phyloP scores from a whole-genome alignment of 2,797 vertebrate species.

The Syngnathus acus region DNA sequence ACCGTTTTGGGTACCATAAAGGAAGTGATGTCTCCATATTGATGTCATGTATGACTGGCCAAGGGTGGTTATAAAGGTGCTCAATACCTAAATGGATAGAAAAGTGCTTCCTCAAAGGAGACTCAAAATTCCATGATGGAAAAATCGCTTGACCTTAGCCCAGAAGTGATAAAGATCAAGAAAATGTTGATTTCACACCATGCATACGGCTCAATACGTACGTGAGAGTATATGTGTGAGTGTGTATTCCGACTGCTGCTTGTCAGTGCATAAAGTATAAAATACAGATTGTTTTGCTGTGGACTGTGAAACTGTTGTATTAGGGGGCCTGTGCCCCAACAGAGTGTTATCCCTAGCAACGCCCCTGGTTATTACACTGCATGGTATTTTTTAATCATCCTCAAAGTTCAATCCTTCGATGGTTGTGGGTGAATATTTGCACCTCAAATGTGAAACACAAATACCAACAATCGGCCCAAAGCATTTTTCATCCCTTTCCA shows the following conservation, averaged over 20 bases:
- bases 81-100: slow-evolving; percentile 22
- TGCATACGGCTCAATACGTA: slow-evolving; percentile 29
- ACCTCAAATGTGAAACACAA: too few species aligned
- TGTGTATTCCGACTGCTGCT: slow-evolving; percentile 6
- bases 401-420: too few species aligned
- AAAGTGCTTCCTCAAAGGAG: slow-evolving; percentile 35
- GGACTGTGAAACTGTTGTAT: too few species aligned
- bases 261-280: too few species aligned
- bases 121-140: slow-evolving; percentile 51
- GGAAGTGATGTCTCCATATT: slow-evolving; percentile 51
- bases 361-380: too few species aligned
- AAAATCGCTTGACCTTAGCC: slow-evolving; percentile 66
- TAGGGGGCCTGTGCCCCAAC: too few species aligned
- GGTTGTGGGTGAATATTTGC: too few species aligned
- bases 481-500: too few species aligned
- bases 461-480: too few species aligned
- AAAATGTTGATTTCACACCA: slow-evolving; percentile 55
- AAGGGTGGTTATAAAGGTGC: slow-evolving; percentile 28
- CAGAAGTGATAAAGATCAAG: slow-evolving; percentile 34
- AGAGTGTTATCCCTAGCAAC: too few species aligned
- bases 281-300: too few species aligned
- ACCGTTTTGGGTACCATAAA: slow-evolving; percentile 60
- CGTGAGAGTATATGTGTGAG: background rate
- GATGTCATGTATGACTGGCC: slow-evolving; percentile 63
- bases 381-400: too few species aligned